Evolutionary conservation across 2,113 vertebrate species (phyloP).

Genomic region (Thymallus thymallus): DNA sequence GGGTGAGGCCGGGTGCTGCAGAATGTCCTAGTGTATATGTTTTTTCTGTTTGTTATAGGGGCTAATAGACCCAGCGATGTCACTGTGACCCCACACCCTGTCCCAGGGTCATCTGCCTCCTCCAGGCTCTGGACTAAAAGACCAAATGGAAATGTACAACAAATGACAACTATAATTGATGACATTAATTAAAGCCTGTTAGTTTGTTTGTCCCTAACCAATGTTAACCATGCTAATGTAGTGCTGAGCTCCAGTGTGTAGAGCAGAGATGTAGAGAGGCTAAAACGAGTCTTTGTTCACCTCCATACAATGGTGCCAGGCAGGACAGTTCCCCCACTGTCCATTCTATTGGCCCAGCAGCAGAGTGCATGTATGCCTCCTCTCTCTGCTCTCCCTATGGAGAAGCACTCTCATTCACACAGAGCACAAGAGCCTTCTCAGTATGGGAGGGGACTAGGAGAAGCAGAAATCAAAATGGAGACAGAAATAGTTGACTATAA

Average conservation of each 20-base stretch:
- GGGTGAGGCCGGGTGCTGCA: too few relatives aligned
- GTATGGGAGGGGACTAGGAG: slow-evolving; percentile 43
- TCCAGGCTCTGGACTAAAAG: not conserved
- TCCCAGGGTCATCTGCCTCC: slow-evolving; percentile 9
- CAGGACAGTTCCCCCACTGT: slow-evolving; percentile 59
- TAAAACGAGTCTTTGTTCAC: slow-evolving; percentile 56
- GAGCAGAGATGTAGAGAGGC: not conserved
- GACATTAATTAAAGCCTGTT: not conserved
- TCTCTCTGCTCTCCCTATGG: slow-evolving; percentile 28
- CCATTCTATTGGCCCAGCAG: slow-evolving; percentile 54
- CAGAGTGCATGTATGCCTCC: slow-evolving; percentile 46
- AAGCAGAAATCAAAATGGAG: slow-evolving; percentile 19
- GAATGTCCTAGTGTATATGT: too few relatives aligned
- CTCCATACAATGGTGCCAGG: slow-evolving; percentile 61
- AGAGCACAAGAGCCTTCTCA: slow-evolving; percentile 51
- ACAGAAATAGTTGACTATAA: not conserved
- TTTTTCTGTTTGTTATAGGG: too few relatives aligned
- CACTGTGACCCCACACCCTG: slow-evolving; percentile 37
- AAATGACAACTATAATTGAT: too few relatives aligned
- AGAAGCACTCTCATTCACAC: slow-evolving; percentile 27
- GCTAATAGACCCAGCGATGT: too few relatives aligned
- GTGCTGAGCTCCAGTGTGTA: not conserved
- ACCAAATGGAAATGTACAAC: too few relatives aligned
- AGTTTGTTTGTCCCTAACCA: not conserved
- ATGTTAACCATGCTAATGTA: not conserved